Evolutionary conservation across 2,888 invertebrate genomes (phyloP).

Genomic region (Sinelater perroti): DNA sequence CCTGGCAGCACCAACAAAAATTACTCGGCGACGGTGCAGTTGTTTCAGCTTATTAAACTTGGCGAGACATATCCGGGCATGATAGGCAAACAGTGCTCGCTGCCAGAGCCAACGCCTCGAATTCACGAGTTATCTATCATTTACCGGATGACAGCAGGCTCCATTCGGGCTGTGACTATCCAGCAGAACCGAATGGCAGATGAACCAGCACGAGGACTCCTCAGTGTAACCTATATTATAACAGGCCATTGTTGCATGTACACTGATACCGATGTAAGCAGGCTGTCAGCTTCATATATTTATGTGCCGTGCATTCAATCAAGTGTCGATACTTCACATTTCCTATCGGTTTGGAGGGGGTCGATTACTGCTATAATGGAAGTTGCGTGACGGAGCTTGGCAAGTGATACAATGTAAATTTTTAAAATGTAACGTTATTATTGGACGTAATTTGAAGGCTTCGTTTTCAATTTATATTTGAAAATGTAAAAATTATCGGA

Average conservation of each 20-base stretch:
- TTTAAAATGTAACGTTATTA: no score
- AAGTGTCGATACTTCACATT: neutral
- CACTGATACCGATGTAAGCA: slow-evolving; percentile 6
- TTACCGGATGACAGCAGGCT: neutral
- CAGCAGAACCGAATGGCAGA: neutral
- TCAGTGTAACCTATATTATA: neutral
- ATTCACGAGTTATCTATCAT: slow-evolving; percentile 13
- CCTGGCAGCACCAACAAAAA: no score
- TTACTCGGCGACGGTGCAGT: neutral
- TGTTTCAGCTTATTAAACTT: slow-evolving; percentile 5
- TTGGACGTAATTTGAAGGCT: no score
- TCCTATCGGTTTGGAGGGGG: neutral
- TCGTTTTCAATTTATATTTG: no score
- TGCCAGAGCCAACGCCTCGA: neutral
- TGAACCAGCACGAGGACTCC: neutral
- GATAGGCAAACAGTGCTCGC: slow-evolving; percentile 7
- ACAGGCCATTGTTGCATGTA: neutral
- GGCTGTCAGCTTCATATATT: neutral
- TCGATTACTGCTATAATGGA: neutral
- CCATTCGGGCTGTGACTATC: slow-evolving; percentile 1
- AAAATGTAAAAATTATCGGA: no score
- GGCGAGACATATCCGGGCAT: neutral
- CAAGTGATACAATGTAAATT: neutral
- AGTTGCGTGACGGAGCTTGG: neutral
- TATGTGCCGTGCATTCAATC: neutral